These are phyloP conservation scores for Hyperoplus lanceolatus DNA, from an alignment of 2,797 vertebrate genomes.

Conservation along the genomic window DNA sequence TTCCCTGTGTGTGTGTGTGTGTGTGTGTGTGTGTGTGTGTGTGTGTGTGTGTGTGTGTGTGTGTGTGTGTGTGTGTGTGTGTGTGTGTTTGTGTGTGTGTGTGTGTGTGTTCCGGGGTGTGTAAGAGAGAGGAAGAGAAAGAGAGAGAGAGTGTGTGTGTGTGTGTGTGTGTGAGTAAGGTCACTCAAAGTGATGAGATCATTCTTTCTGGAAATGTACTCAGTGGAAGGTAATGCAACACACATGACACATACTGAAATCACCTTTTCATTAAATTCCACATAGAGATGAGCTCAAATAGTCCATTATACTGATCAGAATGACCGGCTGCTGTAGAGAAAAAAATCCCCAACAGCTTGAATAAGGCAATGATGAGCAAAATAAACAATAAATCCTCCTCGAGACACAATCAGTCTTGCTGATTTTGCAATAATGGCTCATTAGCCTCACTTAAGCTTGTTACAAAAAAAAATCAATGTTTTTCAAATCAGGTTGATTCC, in stretches of 20 bases:
- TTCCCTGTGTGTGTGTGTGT: slow-evolving; percentile 3
- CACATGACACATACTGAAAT: slow-evolving; percentile 73
- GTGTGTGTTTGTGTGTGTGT: slow-evolving; percentile 27
- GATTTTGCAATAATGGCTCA: slow-evolving; percentile 22
- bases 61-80: background rate
- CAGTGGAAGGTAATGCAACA: slow-evolving; percentile 59
- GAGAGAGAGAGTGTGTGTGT: too few relatives aligned
- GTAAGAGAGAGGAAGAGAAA: background rate
- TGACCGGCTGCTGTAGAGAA: slow-evolving; percentile 17
- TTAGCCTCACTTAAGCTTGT: background rate
- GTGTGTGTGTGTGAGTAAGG: slow-evolving; percentile 34
- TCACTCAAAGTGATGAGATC: slow-evolving; percentile 74
- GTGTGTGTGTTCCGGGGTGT: background rate
- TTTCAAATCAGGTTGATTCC: background rate
- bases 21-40: slow-evolving; percentile 36
- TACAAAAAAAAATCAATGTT: background rate
- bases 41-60: slow-evolving; percentile 22
- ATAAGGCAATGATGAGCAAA: slow-evolving; percentile 33
- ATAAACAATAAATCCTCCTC: slow-evolving; percentile 25
- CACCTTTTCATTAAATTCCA: slow-evolving; percentile 69
- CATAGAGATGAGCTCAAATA: slow-evolving; percentile 69
- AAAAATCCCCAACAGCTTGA: slow-evolving; percentile 33
- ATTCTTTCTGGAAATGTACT: slow-evolving; percentile 64
- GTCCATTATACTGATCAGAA: slow-evolving; percentile 51
- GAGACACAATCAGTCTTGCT: slow-evolving; percentile 14